Evolutionary conservation across 92 coral and sea anemone genomes (phyloP), one percentile per base, ranked within the genome.

Genomic region (Porites cylindrica): DNA sequence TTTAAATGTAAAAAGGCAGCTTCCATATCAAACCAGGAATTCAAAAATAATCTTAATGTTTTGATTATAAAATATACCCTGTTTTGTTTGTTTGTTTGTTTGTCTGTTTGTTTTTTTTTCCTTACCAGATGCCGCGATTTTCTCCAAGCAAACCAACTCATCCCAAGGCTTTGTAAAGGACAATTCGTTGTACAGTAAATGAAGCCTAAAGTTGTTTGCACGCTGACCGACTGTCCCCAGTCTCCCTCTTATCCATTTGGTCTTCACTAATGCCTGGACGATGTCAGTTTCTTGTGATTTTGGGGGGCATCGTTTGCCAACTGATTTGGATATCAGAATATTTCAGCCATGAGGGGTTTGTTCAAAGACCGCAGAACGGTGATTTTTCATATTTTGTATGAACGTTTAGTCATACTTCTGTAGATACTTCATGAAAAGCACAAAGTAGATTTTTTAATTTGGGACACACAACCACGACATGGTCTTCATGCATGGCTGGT

Each of bases 61-160:
- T 56, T 56, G 11, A 56, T 14, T 14, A 56, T 56, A 56, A 56
- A 56, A 56, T 56, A 56, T 56, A 56, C 61, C 3, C 13, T 14
- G 3, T 56, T 54, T 9, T 54, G 14, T 54, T 2, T 13, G 10
- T 54, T 54, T 54, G 60, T 54, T 54, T 54, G 14, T 13, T 9
- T 29, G 3, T 29, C 2, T 29, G 59, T 9, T 54, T 9, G 0
- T 0, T 13, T 54, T 10, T 14, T 16, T 13, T 19, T 61, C 64
- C 87, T 63, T 50, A 83, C 87, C 87, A 73, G 21, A 83, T 8
- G 73, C 19, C 71, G 73, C 17, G n/a, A 62, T 65, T 66, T 75
- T 14, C 64, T 51, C 64, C 21, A 47, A 3, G 50, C n/a, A 17
- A 50, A 17, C 80, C 72, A 61, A 23, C 80, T 62, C 87, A 83